Evolutionary conservation across 53 echinoderm and acorn worm species (phyloP), one percentile per base, ranked within the genome.

Genomic region (Astropecten irregularis): DNA sequence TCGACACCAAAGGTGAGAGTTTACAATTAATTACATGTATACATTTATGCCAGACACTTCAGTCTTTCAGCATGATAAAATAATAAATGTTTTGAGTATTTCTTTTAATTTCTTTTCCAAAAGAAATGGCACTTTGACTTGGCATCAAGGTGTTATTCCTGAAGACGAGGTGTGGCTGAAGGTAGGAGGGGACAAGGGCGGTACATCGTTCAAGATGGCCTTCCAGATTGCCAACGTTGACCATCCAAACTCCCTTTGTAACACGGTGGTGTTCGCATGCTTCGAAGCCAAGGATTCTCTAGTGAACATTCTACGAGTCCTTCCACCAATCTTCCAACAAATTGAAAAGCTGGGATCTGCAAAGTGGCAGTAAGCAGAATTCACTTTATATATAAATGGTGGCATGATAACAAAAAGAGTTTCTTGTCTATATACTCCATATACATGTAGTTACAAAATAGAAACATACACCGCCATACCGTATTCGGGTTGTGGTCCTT

Each of bases 251-350:
- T 54, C 73, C 1, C 38, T 53, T 0, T 8, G 7, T 4, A 73
- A 73, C 73, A 70, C 70, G 3, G 73, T 73, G 0, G 73, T 73
- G 2, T 73, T 73, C 9, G 53, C 53, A 16, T 73, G 73, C 55
- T 73, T 34, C 19, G 54, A 54, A 33, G 73, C 20, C 37, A 56
- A 56, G 1, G 73, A 73, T 21, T 55, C 54, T 36, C 2, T 34
- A 2, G 70, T 9, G 29, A 70, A 47, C 32, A 27, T 30, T 16
- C 19, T 54, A 25, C 29, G 56, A 15, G 30, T 38, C 14, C 73
- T 53, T 21, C 73, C 70, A 3, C 73, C 54, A 37, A 35, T 33
- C 22, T 21, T 73, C 14, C 22, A 73, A 10, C 36, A 73, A 31
- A 52, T 73, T 10, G 36, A 35, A 19, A 21, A 34, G 25, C 73